Percentiles rank a stretch among this genome's conserved stretches.
Conservation (phyloP, 2,113 vertebrate genomes). For the Melanerpes formicivorus region DNA sequence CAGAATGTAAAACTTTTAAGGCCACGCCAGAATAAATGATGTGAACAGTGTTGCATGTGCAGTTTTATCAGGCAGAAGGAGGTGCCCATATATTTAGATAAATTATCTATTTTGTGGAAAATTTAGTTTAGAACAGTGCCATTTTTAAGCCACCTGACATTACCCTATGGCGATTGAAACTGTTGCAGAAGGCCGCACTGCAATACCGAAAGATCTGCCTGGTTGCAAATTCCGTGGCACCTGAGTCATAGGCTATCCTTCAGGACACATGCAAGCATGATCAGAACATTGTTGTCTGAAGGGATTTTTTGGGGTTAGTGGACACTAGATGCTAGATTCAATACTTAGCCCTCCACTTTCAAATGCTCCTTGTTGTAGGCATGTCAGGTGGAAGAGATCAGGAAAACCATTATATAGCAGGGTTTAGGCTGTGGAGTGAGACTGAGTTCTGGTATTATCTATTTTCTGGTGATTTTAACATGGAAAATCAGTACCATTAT, state of each 20-base stretch:
- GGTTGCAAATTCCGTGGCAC: not conserved
- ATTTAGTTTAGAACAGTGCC: not conserved
- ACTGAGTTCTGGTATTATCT: not conserved
- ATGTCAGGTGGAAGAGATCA: not conserved
- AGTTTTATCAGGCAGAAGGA: not conserved
- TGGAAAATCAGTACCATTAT: not conserved
- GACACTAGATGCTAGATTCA: not conserved
- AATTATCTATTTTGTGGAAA: not conserved
- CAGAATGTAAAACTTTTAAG: not conserved
- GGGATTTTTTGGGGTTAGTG: not conserved
- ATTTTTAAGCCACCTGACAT: not conserved
- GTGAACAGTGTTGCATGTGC: not conserved
- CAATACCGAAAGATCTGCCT: not conserved
- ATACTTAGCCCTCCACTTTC: not conserved
- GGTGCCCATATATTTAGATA: not conserved
- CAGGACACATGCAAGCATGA: not conserved
- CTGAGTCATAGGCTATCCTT: not conserved
- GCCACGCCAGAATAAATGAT: not conserved
- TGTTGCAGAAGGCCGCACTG: not conserved
- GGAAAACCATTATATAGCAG: not conserved
- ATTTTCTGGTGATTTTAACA: not conserved
- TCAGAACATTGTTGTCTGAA: not conserved
- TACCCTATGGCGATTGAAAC: not conserved
- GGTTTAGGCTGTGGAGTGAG: not conserved
- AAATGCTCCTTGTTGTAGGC: not conserved